Evolutionary conservation across 35 echinoderm and acorn worm genomes (phyloP), one percentile per base, ranked within the genome.

Genomic region (Ptychodera flava): DNA sequence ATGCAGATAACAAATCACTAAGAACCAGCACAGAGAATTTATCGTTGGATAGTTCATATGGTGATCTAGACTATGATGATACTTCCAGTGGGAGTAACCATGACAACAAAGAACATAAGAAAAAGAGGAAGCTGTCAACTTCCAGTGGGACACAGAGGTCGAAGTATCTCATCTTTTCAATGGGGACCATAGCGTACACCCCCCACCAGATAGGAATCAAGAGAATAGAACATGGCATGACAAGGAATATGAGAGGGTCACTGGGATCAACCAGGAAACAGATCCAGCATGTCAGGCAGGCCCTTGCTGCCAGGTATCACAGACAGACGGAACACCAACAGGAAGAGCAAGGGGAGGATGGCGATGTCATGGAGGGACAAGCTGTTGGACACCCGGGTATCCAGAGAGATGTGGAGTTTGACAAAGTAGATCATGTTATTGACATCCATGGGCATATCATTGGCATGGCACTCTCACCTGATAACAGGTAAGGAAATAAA

Each of bases 121-220:
- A 64, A 64, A 64, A 64, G 45, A 64, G 45, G 45, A 64, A 64
- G 22, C 6, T 64, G 6, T 64, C 45, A 64, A 6, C 45, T 12
- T 22, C 22, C 22, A 64, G 84, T 77, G 45, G 35, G 16, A 32
- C 38, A 33, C 33, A 85, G 78, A 64, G 87, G 35, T 32, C 75
- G 30, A 90, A 90, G 77, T 85, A 94, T 38, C 35, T 94, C 76
- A 94, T 94, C 30, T 94, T 94, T 77, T 90, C 89, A 6, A 78
- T 89, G 36, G 92, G 92, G 30, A 82, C 88, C 75, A 78, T 83
- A 33, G 92, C 92, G 0, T 94, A 94, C 77, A 94, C 92, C 31
- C 92, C 92, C 28, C 92, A 94, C 52, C 92, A 94, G 83, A 94
- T 94, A 10, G 89, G 92, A 22, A 94, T 94, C 80, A 94, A 94